Conservation (phyloP, 2,797 vertebrate species). For the Oreortyx pictus region DNA sequence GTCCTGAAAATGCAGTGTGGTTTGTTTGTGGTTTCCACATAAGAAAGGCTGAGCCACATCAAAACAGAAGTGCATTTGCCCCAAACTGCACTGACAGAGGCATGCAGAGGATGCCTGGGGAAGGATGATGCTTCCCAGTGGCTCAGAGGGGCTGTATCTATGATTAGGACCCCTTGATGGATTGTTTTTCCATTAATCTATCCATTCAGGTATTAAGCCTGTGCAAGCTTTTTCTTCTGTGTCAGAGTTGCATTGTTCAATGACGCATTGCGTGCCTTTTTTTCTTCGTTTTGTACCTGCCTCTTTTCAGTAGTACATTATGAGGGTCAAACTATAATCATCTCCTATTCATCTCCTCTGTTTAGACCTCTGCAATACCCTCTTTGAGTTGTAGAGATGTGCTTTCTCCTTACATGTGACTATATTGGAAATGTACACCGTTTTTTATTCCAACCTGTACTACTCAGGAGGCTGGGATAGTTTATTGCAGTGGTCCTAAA, state of each 20-base stretch:
- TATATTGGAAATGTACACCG: not conserved
- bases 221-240: slow-evolving; percentile 13
- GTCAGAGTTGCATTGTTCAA: not conserved
- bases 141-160: not conserved
- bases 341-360: slow-evolving; percentile 16
- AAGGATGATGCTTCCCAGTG: not conserved
- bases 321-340: slow-evolving; percentile 4
- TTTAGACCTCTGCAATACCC: slow-evolving; percentile 35
- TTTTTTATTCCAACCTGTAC: not conserved
- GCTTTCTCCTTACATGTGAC: not conserved
- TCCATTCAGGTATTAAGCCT: not conserved
- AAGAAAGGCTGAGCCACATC: not conserved
- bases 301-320: slow-evolving; percentile 34
- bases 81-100: not conserved
- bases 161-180: not conserved
- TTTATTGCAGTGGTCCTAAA: slow-evolving; percentile 7
- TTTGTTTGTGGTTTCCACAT: not conserved
- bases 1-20: not conserved
- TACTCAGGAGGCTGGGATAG: not conserved
- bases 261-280: rapidly evolving
- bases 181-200: slow-evolving; percentile 25
- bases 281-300: slow-evolving; percentile 31
- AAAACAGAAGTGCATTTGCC: not conserved
- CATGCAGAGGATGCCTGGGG: not conserved
- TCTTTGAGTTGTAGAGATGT: not conserved